A percentile compares a stretch with the other conserved stretches of the same genome.
These are phyloP conservation scores for Pipistrellus kuhlii DNA, from an alignment of 2,797 vertebrate species.

Conservation along the genomic window DNA sequence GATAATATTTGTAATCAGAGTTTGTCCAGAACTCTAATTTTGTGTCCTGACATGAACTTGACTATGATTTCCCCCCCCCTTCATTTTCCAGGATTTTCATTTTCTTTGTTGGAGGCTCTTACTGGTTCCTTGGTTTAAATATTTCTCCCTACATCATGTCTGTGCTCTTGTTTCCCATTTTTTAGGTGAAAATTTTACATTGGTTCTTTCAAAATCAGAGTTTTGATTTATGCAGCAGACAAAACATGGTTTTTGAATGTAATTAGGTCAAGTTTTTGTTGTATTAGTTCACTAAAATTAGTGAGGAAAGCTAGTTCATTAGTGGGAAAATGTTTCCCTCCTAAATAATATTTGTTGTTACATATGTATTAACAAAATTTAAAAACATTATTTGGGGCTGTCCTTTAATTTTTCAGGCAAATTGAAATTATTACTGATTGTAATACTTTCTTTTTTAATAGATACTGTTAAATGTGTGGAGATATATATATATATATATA, in stretches of 20 bases:
- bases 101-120: neutral
- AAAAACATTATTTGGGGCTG: conserved; percentile 31
- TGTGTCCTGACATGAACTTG: neutral
- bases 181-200: conserved; percentile 43
- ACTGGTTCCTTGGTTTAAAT: conserved; percentile 12
- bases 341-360: conserved; percentile 1
- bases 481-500: too few species aligned
- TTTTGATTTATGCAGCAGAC: neutral
- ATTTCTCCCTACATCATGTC: neutral
- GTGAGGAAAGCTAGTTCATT: conserved; percentile 32
- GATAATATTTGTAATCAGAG: neutral
- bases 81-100: conserved; percentile 28
- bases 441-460: neutral
- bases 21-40: conserved; percentile 45
- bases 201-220: conserved; percentile 42
- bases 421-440: conserved; percentile 26
- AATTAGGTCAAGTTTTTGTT: neutral
- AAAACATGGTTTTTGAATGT: conserved; percentile 41
- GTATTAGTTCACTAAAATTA: conserved; percentile 52
- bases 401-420: conserved; percentile 33
- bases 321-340: neutral
- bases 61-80: neutral
- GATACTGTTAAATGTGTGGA: neutral
- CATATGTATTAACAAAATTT: neutral
- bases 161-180: conserved; percentile 47